Conservation (phyloP, 2,113 vertebrate species). For the Sinocyclocheilus maitianheensis region DNA sequence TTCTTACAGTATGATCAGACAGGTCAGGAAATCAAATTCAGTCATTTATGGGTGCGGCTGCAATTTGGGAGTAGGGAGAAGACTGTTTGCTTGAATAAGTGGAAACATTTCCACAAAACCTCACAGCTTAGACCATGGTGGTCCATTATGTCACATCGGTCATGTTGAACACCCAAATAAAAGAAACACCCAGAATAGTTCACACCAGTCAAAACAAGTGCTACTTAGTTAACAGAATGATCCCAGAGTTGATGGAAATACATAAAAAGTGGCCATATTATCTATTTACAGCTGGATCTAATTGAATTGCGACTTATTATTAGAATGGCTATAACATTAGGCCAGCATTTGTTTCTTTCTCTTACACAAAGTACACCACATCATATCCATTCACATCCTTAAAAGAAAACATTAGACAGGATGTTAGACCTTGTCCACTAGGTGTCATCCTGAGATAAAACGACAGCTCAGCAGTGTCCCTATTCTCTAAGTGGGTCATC, state of each 20-base stretch:
- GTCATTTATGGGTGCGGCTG: conserved; percentile 65
- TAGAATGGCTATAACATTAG: background rate
- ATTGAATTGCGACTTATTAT: background rate
- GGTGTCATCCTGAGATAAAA: conserved; percentile 40
- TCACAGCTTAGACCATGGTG: conserved; percentile 35
- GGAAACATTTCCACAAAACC: conserved; percentile 60
- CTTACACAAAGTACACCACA: background rate
- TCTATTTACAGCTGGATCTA: background rate
- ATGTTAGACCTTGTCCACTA: conserved; percentile 32
- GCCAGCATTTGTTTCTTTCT: background rate
- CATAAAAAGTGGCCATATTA: background rate
- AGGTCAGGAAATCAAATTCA: conserved; percentile 56
- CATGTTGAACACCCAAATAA: conserved; percentile 33
- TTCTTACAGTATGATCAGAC: conserved; percentile 63
- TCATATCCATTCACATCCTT: background rate
- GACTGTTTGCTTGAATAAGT: conserved; percentile 53
- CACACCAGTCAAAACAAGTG: background rate
- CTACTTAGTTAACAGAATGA: background rate
- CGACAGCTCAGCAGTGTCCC: background rate
- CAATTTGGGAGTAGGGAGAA: conserved; percentile 27
- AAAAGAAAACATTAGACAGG: background rate
- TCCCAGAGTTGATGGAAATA: background rate
- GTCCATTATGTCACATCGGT: conserved; percentile 63
- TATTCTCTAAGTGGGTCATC: background rate
- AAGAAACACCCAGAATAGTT: background rate